A percentile compares a stretch with the other conserved stretches of the same genome.
Conservation (phyloP, 2,888 invertebrate genomes). For the Physocephala rufipes region DNA sequence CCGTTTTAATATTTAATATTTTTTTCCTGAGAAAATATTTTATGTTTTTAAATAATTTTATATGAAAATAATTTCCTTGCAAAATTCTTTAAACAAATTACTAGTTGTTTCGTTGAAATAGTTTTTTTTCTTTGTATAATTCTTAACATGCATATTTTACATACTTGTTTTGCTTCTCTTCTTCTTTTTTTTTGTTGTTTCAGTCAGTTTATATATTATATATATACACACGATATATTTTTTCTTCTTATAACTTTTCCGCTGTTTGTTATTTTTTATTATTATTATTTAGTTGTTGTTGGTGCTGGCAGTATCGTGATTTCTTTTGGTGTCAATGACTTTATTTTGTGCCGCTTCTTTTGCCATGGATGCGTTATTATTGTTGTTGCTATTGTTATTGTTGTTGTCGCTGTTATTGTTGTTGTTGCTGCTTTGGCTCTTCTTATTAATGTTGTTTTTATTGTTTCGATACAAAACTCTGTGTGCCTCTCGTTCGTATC, state of each 20-base stretch:
- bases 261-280: not conserved
- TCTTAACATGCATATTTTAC: not conserved
- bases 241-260: constrained; percentile 4
- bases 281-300: not conserved
- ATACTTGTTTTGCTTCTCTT: not conserved
- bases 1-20: no score
- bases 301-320: constrained; percentile 8
- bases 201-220: no score
- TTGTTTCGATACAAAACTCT: constrained; percentile 18
- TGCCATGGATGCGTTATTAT: not conserved
- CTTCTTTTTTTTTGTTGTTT: not conserved
- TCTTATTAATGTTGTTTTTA: constrained; percentile 16
- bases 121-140: not conserved
- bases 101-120: not conserved
- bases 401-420: not conserved
- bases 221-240: not conserved
- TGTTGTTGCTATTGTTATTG: not conserved
- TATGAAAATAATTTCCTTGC: no score
- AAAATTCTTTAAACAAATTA: not conserved
- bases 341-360: not conserved
- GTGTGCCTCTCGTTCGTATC: not conserved
- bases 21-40: no score
- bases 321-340: constrained; percentile 32
- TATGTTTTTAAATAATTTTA: not conserved
- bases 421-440: not conserved